Evolutionary conservation across 2,888 invertebrate species (phyloP).

Genomic region (Agrochola lota): DNA sequence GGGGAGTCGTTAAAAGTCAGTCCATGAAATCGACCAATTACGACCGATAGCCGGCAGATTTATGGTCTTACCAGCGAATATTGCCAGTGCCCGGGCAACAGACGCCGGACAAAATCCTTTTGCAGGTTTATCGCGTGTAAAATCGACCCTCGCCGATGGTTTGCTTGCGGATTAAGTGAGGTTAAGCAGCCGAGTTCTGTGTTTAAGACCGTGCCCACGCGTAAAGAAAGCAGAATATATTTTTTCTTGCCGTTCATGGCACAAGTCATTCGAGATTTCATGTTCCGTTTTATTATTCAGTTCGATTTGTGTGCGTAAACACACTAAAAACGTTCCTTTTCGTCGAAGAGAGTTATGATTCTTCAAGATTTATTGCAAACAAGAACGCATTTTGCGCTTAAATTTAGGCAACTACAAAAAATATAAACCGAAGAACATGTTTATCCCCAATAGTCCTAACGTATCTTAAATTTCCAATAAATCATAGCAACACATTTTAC

Average conservation of each 20-base stretch:
- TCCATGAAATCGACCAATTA: constrained; percentile 79
- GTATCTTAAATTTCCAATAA: constrained; percentile 17
- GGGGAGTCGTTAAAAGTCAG: constrained; percentile 78
- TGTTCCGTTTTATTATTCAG: constrained; percentile 57
- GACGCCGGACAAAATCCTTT: constrained; percentile 76
- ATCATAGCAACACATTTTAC: constrained; percentile 24
- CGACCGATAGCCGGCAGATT: constrained; percentile 77
- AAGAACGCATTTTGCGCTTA: constrained; percentile 14
- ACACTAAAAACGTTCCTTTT: constrained; percentile 34
- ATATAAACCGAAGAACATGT: background rate
- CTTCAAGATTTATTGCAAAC: constrained; percentile 30
- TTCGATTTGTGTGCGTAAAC: constrained; percentile 43
- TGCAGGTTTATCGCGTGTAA: constrained; percentile 82
- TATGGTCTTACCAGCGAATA: constrained; percentile 67
- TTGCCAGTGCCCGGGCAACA: constrained; percentile 61
- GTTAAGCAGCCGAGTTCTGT: constrained; percentile 74
- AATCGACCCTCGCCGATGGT: constrained; percentile 78
- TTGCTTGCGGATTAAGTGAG: constrained; percentile 78
- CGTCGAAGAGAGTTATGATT: constrained; percentile 33
- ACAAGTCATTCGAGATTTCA: constrained; percentile 59
- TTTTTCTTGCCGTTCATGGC: constrained; percentile 60
- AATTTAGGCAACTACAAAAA: constrained; percentile 10
- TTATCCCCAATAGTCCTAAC: background rate
- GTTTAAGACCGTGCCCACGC: constrained; percentile 66
- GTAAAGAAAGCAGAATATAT: constrained; percentile 66